Evolutionary conservation across 2,888 invertebrate species (phyloP), one percentile per base, ranked within the genome.

Genomic region (Thera obeliscata): DNA sequence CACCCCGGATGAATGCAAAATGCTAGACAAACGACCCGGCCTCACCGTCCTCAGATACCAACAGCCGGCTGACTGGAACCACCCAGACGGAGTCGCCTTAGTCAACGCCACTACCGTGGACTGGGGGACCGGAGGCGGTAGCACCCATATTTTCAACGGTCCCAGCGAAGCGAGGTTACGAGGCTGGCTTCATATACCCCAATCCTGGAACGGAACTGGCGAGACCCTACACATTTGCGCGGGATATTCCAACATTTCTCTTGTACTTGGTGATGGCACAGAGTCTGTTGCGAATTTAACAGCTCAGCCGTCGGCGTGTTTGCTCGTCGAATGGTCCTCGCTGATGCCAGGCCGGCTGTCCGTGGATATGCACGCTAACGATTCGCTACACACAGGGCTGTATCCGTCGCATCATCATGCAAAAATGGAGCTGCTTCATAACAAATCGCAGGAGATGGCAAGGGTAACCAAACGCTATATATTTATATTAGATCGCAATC

Each of bases 31-130:
- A 73, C 94, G 98, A 36, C 98, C 98, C 0, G 99, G 98, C 0
- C 94, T 98, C 2, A 98, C 98, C 0, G 98, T 97, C 77, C 94
- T 98, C 36, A 96, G 97, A 77, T 98, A 98, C 86, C 96, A 97
- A 77, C 96, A 97, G 83, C 98, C 98, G 0, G 96, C 97, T 0
- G 97, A 99, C 87, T 96, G 96, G 85, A 95, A 96, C 43, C 97
- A 98, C 81, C 99, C 99, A 0, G 99, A 99, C 82, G 96, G 95
- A 71, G 98, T 98, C 12, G 95, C 96, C 0, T 96, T 98, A 54
- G 96, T 98, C 4, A 98, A 98, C 81, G 96, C 97, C 3, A 98
- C 98, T 0, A 96, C 96, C 56, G 97, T 96, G 0, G 97, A 97
- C 77, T 97, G 97, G 87, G 96, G 95, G 41, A 95, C 96, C 0